A percentile compares a stretch with the other conserved stretches of the same genome.
Evolutionary conservation across 2,797 vertebrate species (phyloP).

Genomic region (Anguilla pacifica): DNA sequence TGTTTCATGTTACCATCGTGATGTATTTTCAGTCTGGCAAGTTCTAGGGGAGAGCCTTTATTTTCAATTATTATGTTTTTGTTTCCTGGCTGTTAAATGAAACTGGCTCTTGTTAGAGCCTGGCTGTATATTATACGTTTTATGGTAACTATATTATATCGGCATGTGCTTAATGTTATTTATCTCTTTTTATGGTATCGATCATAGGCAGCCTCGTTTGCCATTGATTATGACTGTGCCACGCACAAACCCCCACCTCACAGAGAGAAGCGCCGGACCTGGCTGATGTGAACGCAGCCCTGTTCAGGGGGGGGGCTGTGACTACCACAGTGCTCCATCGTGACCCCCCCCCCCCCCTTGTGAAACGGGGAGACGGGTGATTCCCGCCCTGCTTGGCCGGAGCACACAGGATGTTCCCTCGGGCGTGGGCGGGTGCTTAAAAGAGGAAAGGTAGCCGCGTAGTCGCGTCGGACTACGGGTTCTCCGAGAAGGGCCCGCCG

Average conservation of each 20-base stretch:
- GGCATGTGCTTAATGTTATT: background rate
- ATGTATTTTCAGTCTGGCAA: background rate
- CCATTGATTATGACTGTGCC: constrained; percentile 8
- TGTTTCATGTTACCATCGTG: background rate
- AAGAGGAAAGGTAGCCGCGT: background rate
- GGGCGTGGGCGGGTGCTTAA: background rate
- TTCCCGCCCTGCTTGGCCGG: background rate
- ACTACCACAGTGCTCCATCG: background rate
- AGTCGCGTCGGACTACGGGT: background rate
- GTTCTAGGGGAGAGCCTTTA: background rate
- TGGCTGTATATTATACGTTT: background rate
- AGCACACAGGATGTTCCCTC: background rate
- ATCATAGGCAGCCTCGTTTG: background rate
- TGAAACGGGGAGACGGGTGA: background rate
- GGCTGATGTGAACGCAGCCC: background rate
- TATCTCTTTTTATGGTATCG: background rate
- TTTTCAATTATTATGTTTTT: background rate
- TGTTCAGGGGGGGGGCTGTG: background rate
- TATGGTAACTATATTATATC: background rate
- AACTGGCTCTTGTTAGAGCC: background rate
- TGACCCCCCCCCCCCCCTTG: background rate
- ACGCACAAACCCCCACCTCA: background rate
- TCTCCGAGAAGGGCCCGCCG: background rate
- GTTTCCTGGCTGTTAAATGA: background rate
- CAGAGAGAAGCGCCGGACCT: background rate